Evolutionary conservation across 2,113 vertebrate genomes (phyloP).

Genomic region (Megaptera novaeangliae): DNA sequence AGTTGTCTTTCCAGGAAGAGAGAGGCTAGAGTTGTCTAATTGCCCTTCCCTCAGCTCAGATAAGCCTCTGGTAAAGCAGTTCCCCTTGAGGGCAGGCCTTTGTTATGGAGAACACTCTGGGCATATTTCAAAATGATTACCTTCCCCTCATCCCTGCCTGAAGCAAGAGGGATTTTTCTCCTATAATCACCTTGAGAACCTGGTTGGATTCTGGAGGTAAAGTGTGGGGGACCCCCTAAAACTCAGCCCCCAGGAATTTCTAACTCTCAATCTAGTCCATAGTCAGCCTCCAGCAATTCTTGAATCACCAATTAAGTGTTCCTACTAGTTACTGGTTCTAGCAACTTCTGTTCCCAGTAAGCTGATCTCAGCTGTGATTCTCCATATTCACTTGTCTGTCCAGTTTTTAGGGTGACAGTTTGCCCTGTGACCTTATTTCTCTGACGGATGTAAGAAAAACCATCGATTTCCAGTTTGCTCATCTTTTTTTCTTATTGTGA

Average conservation of each 20-base stretch:
- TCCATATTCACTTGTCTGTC: not conserved
- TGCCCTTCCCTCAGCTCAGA: not conserved
- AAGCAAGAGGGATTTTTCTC: not conserved
- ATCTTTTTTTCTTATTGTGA: not conserved
- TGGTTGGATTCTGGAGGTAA: not conserved
- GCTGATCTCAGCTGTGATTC: not conserved
- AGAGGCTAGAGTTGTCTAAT: not conserved
- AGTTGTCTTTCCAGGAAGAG: not conserved
- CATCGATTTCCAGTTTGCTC: not conserved
- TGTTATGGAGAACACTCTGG: not conserved
- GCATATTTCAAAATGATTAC: not conserved
- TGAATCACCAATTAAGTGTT: not conserved
- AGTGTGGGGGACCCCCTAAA: too few species aligned
- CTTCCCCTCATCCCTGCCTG: not conserved
- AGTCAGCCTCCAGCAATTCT: not conserved
- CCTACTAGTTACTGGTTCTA: not conserved
- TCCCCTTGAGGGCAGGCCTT: not conserved
- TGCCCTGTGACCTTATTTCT: not conserved
- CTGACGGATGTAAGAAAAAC: not conserved
- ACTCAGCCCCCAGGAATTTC: not conserved
- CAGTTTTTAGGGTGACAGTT: not conserved
- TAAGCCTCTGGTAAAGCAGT: not conserved
- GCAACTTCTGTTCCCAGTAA: not conserved
- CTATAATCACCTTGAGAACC: not conserved
- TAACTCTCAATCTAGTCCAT: not conserved